Base-by-base conservation (phyloP, 2,888 invertebrate species). In the Graphium colonna region DNA sequence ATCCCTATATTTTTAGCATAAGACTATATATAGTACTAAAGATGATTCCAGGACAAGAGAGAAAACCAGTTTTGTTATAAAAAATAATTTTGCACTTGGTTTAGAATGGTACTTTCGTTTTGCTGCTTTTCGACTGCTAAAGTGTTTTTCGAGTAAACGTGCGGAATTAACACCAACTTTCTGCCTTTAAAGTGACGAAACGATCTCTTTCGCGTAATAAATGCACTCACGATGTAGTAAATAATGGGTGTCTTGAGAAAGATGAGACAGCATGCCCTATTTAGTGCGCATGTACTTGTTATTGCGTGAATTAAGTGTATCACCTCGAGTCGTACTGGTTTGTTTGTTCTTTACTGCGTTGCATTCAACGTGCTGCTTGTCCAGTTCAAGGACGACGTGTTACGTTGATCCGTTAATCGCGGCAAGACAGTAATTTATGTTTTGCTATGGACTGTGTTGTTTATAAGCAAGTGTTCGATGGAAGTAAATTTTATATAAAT, bases 321-420 rank as follows among this genome's bases (percentile, higher is more conserved):
- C 50, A 55, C 54, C 54, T 55, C 54, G 50, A 42, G 28, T 49
- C 16, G 18, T 50, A 45, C 50, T 36, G 42, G 51, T 51, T 47
- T 43, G 42, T 52, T 41, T 52, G 53, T 49, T 38, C 47, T 50
- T 17, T 50, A 48, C 57, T 58, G 57, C 52, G 46, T 62, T 61
- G 55, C 58, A 58, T 62, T 61, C 55, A 59, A 59, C 53, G 59
- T 65, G 21, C 66, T 60, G 72, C 73, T 73, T 73, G 72, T 68
- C 52, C 72, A 74, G 81, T 79, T 82, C 82, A 82, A 83, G 82
- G 82, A 77, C 79, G 73, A 41, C 69, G 13, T 69, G 71, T 71
- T 69, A 69, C 64, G 66, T 67, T 71, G 62, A 58, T 53, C 57
- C 62, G 64, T 64, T 67, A 65, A 60, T 67, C 61, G 57, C 64